These are phyloP conservation scores for Emydocephalus ijimae DNA, from an alignment of 2,113 vertebrate genomes.

Conservation along the genomic window DNA sequence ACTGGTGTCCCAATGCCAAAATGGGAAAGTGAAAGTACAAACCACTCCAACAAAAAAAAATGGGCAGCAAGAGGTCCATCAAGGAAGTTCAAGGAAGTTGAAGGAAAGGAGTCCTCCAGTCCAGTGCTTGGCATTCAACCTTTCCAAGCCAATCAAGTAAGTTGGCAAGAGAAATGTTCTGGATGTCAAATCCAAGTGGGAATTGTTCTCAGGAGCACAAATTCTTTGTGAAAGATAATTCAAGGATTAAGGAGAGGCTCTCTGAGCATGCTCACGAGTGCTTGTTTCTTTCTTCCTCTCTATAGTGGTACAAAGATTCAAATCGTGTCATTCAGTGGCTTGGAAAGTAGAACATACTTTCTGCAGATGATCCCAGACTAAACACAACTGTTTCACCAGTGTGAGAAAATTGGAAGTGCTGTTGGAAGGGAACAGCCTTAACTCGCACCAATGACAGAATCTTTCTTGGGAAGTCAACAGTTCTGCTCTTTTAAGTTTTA, in stretches of 20 bases:
- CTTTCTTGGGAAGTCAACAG: not conserved
- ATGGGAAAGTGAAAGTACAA: not conserved
- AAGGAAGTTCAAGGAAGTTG: not conserved
- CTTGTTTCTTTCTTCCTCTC: not conserved
- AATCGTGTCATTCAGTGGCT: not conserved
- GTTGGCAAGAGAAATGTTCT: not conserved
- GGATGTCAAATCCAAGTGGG: not conserved
- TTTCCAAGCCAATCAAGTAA: not conserved
- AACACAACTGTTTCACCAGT: not conserved
- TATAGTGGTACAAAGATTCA: not conserved
- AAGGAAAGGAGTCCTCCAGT: not conserved
- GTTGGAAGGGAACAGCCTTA: not conserved
- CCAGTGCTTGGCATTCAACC: not conserved
- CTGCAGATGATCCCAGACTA: not conserved
- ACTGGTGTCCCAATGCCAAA: not conserved
- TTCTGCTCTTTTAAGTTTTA: not conserved
- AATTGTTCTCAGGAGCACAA: not conserved
- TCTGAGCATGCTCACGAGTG: not conserved
- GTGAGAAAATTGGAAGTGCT: not conserved
- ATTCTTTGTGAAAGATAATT: not conserved
- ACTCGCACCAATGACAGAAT: not conserved
- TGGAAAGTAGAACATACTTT: not conserved
- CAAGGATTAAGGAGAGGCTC: too few relatives aligned
- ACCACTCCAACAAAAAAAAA: not conserved
- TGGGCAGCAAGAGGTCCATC: not conserved